Percentiles rank a stretch among this genome's conserved stretches.
Conservation (phyloP, 2,888 invertebrate species). For the Stenotaenia linearis region DNA sequence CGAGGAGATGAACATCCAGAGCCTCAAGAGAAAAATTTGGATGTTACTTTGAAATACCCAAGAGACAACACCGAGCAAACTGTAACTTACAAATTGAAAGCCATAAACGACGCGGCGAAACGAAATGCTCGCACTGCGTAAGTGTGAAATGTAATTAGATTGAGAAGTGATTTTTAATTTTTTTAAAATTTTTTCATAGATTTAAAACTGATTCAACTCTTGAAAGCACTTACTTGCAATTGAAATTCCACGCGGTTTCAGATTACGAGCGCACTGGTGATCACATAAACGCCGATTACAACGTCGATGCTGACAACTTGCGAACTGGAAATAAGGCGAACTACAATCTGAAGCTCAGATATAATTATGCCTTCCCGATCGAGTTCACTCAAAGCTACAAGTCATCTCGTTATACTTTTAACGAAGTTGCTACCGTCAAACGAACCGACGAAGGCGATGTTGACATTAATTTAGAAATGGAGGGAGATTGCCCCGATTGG, state of each 20-base stretch:
- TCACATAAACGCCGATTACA: background rate
- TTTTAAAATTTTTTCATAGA: background rate
- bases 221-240: background rate
- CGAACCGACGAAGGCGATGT: background rate
- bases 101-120: constrained; percentile 17
- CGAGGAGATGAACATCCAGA: background rate
- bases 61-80: background rate
- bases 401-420: constrained; percentile 27
- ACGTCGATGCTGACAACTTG: background rate
- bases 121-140: background rate
- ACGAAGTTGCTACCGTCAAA: background rate
- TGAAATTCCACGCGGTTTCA: background rate
- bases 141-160: too few relatives aligned
- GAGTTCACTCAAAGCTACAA: background rate
- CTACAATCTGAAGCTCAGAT: background rate
- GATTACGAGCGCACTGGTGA: background rate
- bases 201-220: constrained; percentile 5
- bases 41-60: background rate
- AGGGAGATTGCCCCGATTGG: constrained; percentile 29
- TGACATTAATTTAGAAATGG: constrained; percentile 24
- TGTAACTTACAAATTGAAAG: background rate
- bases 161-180: background rate
- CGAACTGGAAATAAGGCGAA: constrained; percentile 2
- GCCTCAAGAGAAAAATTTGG: background rate
- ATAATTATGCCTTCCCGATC: background rate